Evolutionary conservation across 1,140 invertebrate species (phyloP), one percentile per base, ranked within the genome.

Genomic region (Drosophila chauvacae): DNA sequence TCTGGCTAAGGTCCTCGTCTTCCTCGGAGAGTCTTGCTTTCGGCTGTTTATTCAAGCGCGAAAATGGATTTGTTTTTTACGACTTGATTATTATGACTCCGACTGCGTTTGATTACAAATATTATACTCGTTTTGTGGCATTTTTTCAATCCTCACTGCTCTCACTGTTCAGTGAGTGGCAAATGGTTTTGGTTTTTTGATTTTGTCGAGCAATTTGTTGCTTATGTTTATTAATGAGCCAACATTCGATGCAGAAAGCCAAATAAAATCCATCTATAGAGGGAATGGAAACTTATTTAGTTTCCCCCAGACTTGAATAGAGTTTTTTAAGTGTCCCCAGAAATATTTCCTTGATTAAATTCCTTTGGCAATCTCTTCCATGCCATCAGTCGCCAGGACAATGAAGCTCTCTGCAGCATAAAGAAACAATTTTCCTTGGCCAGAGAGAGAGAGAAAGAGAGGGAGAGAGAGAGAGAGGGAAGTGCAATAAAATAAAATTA

Each of bases 41-140:
- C 55, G 47, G 45, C 56, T 79, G 77, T 63, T 80, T 74, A 85
- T 85, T 90, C 74, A 85, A 90, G 86, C 81, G 85, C 86, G 75
- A 90, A 90, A 90, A 90, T 90, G 85, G 86, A 90, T 90, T 90
- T 85, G 85, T 90, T 90, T 88, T 88, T 90, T 90, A 90, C 85
- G 85, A 90, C 81, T 90, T 90, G 85, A 90, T 90, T 90, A 90
- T 90, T 90, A 90, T 90, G 85, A 82, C 77, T 80, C 57, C 69
- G 77, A 80, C 85, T 90, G 86, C 85, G 81, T 90, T 90, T 90
- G 85, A 90, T 90, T 90, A 90, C 85, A 85, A 90, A 85, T 90
- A 85, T 85, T 88, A 85, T 69, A 47, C 45, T 30, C 55, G 28
- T 28, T 65, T 77, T 61, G 13, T 60, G 55, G 13, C 13, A 45